Percentiles rank a stretch among this genome's conserved stretches.
Evolutionary conservation across 2,888 invertebrate genomes (phyloP).

Genomic region (Meloe dianella): DNA sequence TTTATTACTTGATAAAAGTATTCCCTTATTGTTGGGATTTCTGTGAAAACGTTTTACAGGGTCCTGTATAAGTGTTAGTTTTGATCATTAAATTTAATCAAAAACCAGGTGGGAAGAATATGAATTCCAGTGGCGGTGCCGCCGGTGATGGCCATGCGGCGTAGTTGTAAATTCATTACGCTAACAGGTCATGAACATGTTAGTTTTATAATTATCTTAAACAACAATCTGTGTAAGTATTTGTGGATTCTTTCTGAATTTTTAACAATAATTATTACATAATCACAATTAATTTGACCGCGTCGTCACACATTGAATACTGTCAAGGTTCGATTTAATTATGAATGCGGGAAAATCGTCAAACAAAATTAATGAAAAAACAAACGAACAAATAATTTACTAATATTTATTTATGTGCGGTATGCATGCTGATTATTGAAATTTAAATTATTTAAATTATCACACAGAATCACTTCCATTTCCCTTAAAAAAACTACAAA

Average conservation of each 20-base stretch:
- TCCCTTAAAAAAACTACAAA: neutral
- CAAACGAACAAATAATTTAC: too few species aligned
- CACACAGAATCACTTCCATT: neutral
- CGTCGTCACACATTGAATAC: conserved; percentile 8
- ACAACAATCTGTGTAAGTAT: neutral
- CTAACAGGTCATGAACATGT: conserved; percentile 1
- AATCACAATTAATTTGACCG: conserved; percentile 8
- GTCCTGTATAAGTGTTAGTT: too few species aligned
- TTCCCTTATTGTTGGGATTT: too few species aligned
- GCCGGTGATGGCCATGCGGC: too few species aligned
- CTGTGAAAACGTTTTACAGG: too few species aligned
- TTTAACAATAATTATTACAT: conserved; percentile 4
- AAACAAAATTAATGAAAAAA: neutral
- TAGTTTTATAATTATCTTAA: too few species aligned
- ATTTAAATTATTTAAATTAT: neutral
- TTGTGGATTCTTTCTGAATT: neutral
- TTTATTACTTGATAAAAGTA: too few species aligned
- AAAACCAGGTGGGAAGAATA: too few species aligned
- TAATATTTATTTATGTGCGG: too few species aligned
- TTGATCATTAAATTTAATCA: too few species aligned
- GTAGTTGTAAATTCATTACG: neutral
- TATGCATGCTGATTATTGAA: neutral
- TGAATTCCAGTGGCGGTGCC: too few species aligned
- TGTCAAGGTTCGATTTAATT: neutral
- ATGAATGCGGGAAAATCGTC: neutral